Conservation (phyloP, 2,888 invertebrate species). For the Drosophila meridiana region DNA sequence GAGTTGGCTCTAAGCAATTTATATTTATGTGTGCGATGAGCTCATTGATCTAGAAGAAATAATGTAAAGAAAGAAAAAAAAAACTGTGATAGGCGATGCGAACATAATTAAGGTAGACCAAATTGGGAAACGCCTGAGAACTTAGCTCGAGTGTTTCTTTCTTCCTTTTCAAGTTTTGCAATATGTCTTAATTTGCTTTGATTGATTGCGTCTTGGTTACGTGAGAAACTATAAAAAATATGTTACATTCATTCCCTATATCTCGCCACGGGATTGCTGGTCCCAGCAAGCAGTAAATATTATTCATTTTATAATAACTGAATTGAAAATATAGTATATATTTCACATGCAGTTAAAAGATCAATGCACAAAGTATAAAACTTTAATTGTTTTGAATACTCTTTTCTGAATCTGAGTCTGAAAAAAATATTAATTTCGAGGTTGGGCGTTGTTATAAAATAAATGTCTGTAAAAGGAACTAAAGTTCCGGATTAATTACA, state of each 20-base stretch:
- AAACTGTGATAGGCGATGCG: neutral
- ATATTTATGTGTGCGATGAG: constrained; percentile 22
- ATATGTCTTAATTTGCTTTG: constrained; percentile 4
- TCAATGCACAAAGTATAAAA: neutral
- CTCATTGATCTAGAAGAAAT: constrained; percentile 28
- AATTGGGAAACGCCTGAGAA: constrained; percentile 12
- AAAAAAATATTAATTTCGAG: no score
- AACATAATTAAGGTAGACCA: constrained; percentile 16
- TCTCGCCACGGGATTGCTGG: neutral
- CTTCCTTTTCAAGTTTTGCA: neutral
- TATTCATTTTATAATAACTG: no score
- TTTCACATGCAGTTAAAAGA: neutral
- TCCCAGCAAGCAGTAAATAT: neutral
- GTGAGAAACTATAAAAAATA: constrained; percentile 2
- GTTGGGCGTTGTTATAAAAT: no score
- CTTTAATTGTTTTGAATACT: neutral
- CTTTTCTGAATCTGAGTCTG: neutral
- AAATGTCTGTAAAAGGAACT: neutral
- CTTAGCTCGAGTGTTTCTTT: constrained; percentile 2
- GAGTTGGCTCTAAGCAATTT: constrained; percentile 27
- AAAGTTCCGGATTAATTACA: neutral
- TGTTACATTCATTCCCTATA: neutral
- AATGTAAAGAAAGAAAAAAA: constrained; percentile 4
- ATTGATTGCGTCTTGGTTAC: constrained; percentile 10
- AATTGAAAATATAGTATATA: no score